phyloP scores from a whole-genome alignment of 2,888 invertebrate species.

The Drosophila acutilabella region DNA sequence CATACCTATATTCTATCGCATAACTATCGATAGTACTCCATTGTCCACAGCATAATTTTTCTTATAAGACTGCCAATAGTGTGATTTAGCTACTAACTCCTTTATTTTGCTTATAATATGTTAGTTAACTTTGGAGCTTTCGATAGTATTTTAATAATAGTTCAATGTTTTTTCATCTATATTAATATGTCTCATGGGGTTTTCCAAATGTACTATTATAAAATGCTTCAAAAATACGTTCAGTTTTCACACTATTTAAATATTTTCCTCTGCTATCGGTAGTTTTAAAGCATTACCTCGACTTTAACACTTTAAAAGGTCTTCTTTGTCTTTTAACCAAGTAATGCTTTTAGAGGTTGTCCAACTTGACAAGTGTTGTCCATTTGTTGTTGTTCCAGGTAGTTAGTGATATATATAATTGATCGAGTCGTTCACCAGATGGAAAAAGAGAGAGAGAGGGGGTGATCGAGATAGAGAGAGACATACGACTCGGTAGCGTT shows the following conservation, averaged over 20 bases:
- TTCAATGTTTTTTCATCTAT: no score
- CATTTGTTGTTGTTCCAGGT: slow-evolving; percentile 13
- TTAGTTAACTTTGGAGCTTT: no score
- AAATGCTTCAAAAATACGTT: background rate
- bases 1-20: no score
- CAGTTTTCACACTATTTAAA: background rate
- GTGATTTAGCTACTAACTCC: no score
- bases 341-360: background rate
- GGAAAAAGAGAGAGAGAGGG: no score
- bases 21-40: no score
- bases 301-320: background rate
- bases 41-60: no score
- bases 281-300: background rate
- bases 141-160: no score
- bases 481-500: slow-evolving; percentile 48
- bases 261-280: background rate
- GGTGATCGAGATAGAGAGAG: background rate
- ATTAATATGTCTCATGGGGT: no score
- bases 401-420: slow-evolving; percentile 42
- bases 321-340: slow-evolving; percentile 1
- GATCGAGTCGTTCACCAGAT: slow-evolving; percentile 23
- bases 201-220: background rate
- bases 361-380: slow-evolving; percentile 12
- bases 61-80: no score
- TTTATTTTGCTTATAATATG: no score